A percentile compares a stretch with the other conserved stretches of the same genome.
Evolutionary conservation across 2,113 vertebrate genomes (phyloP).

Genomic region (Montifringilla adamsi): DNA sequence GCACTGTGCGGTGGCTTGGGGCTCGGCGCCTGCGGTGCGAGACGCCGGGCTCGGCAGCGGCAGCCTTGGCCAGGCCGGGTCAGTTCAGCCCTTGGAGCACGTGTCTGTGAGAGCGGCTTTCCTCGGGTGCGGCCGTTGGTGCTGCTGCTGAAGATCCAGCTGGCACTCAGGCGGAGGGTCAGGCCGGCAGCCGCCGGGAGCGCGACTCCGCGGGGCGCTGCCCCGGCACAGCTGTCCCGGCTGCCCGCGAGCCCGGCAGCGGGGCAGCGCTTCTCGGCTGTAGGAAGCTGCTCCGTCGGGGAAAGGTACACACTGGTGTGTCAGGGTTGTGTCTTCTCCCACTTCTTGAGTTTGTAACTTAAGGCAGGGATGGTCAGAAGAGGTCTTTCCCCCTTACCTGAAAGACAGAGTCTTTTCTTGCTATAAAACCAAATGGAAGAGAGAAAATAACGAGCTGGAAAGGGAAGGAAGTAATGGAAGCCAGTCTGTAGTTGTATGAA

Average conservation of each 20-base stretch:
- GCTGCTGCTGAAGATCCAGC: background rate
- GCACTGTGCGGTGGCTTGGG: no score
- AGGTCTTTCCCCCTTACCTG: background rate
- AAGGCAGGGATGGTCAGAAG: background rate
- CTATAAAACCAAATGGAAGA: background rate
- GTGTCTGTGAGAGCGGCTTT: background rate
- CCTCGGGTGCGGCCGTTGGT: no score
- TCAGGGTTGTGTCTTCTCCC: background rate
- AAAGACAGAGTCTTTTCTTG: background rate
- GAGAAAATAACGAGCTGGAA: background rate
- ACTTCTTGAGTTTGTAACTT: background rate
- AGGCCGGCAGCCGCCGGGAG: background rate
- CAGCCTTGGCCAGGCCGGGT: background rate
- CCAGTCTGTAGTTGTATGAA: accelerated
- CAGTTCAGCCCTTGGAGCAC: background rate
- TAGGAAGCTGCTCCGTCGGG: background rate
- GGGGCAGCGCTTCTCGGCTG: no score
- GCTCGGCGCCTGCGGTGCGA: background rate
- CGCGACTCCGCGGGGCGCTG: no score
- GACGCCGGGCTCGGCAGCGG: background rate
- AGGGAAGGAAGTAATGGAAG: background rate
- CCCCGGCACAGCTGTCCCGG: background rate
- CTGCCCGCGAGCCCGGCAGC: background rate
- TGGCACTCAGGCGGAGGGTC: background rate
- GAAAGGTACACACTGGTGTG: accelerated